Base-by-base conservation (phyloP, 2,888 invertebrate genomes). In the Heliconius ismenius region DNA sequence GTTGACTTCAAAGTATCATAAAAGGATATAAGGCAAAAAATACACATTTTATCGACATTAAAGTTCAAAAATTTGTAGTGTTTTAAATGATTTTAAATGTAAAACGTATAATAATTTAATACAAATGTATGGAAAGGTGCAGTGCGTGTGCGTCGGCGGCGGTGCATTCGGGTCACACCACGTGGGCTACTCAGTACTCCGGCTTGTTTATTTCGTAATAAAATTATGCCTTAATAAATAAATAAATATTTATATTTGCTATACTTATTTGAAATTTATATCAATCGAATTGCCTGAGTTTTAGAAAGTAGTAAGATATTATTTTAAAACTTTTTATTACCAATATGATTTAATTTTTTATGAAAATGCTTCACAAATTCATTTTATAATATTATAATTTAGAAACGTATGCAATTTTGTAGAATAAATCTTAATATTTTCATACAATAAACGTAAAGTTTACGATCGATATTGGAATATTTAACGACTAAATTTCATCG, bases 111-210 rank as follows among this genome's bases (percentile, higher is more conserved):
- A 70, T 58, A 58, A 58, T 32, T 58, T 58, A 36, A 78, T 83
- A 81, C 77, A 77, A 81, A 78, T 80, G 78, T 79, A 82, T 82
- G 83, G 82, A 83, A 83, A 84, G 82, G 82, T 83, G 80, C 81
- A 81, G 83, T 83, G 84, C 76, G 80, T 77, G 75, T 78, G 84
- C 89, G 90, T 87, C 84, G 88, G 90, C 58, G 58, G 58, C 87
- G 88, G 81, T 76, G 83, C 84, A 90, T 89, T 88, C 84, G 86
- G 89, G 90, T 89, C 90, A 88, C 77, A 76, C 83, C 83, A 86
- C 86, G 89, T 89, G 87, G 89, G 90, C 80, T 84, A 83, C 62
- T 49, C 49, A 6, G 18, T 18, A 39, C 18, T 62, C 76, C 76
- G 76, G 78, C 75, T 80, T 70, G 54, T 70, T 69, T 69, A 69